Percentiles rank a stretch among this genome's conserved stretches.
Conservation (phyloP, 2,888 invertebrate species). For the Oxystoma pomonae region DNA sequence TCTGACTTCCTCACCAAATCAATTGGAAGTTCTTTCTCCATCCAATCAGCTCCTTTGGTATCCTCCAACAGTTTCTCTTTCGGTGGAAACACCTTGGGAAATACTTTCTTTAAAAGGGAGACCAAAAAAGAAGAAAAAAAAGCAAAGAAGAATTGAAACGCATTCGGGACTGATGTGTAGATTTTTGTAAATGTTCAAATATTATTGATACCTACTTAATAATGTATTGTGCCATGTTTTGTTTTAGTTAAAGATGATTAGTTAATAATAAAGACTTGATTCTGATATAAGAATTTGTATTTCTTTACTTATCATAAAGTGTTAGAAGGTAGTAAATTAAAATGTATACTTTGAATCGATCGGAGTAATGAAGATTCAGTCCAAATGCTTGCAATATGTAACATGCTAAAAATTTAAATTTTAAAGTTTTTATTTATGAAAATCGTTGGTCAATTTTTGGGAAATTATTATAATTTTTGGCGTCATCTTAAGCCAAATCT, state of each 20-base stretch:
- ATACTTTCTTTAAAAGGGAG: neutral
- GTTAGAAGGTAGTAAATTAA: no score
- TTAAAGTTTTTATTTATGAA: no score
- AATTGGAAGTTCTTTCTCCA: neutral
- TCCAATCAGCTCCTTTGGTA: neutral
- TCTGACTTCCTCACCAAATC: no score
- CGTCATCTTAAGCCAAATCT: no score
- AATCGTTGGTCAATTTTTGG: no score
- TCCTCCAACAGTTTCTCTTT: neutral
- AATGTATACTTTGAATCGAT: no score
- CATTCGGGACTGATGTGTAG: neutral
- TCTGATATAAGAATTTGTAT: no score
- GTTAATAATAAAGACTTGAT: neutral
- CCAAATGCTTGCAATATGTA: no score
- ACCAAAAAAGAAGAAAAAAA: neutral
- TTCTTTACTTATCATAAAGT: no score
- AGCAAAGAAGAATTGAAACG: neutral
- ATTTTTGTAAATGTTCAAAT: neutral
- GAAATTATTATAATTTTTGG: no score
- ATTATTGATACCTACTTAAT: neutral
- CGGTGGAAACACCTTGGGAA: neutral
- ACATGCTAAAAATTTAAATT: no score
- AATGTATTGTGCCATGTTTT: neutral
- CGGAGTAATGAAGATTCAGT: no score
- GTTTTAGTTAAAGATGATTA: neutral